A percentile compares a stretch with the other conserved stretches of the same genome.
phyloP scores from a whole-genome alignment of 1,140 invertebrate species.

The Drosophila nannoptera region DNA sequence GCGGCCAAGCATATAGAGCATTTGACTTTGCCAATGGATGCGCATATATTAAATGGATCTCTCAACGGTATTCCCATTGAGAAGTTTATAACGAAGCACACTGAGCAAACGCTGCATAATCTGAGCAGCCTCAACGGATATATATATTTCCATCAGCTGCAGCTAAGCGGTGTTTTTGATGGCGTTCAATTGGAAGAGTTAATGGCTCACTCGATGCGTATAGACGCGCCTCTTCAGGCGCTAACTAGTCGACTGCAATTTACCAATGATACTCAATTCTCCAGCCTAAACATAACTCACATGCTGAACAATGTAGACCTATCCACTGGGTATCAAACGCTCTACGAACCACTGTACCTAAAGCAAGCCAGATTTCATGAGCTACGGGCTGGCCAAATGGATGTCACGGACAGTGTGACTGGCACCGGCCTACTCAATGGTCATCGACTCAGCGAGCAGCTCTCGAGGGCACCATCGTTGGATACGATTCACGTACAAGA shows the following conservation, averaged over 20 bases:
- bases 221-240: slow-evolving; percentile 49
- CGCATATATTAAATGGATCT: slow-evolving; percentile 49
- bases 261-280: slow-evolving; percentile 12
- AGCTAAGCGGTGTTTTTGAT: slow-evolving; percentile 66
- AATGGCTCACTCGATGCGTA: slow-evolving; percentile 63
- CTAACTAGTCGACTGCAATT: slow-evolving; percentile 43
- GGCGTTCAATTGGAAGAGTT: slow-evolving; percentile 78
- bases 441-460: not conserved
- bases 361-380: slow-evolving; percentile 31
- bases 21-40: slow-evolving; percentile 64
- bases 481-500: slow-evolving; percentile 59
- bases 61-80: slow-evolving; percentile 78
- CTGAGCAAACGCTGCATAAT: slow-evolving; percentile 71
- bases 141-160: slow-evolving; percentile 78
- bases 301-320: slow-evolving; percentile 50
- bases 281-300: slow-evolving; percentile 26
- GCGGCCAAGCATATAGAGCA: slow-evolving; percentile 78
- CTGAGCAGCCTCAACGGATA: slow-evolving; percentile 72
- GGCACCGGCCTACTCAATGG: slow-evolving; percentile 54
- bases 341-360: slow-evolving; percentile 57
- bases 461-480: slow-evolving; percentile 10
- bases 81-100: slow-evolving; percentile 79
- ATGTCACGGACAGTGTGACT: slow-evolving; percentile 45
- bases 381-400: slow-evolving; percentile 33
- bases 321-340: slow-evolving; percentile 48